phyloP scores from a whole-genome alignment of 2,797 vertebrate species.

The Eleutherodactylus coqui region DNA sequence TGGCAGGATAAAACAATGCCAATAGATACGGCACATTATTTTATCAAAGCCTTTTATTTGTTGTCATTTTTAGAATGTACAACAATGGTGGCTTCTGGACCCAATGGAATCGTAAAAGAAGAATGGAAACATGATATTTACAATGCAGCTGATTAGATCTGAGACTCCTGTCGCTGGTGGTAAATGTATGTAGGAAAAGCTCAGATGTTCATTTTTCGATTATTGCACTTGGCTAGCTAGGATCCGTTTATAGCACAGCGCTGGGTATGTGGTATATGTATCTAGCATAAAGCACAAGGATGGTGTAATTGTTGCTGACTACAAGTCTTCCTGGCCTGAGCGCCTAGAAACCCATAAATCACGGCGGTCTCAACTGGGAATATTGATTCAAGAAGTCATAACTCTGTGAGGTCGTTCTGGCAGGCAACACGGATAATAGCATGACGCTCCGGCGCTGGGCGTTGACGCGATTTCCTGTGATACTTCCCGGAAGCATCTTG shows the following conservation, averaged over 20 bases:
- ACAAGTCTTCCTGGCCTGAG: not conserved
- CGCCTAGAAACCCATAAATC: not conserved
- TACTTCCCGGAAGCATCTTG: too few relatives aligned
- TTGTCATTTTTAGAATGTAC: not conserved
- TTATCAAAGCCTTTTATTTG: conserved; percentile 16
- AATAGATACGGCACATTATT: not conserved
- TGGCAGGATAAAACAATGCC: not conserved
- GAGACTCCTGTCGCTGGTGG: not conserved
- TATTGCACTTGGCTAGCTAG: not conserved
- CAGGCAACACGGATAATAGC: too few relatives aligned
- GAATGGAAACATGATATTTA: not conserved
- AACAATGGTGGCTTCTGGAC: not conserved
- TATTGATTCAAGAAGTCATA: not conserved
- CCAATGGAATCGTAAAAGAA: not conserved
- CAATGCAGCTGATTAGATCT: not conserved
- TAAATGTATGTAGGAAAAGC: not conserved
- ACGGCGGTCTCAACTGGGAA: not conserved
- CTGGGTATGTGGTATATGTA: not conserved
- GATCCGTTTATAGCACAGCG: not conserved
- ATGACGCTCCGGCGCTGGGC: too few relatives aligned
- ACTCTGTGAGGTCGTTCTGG: not conserved
- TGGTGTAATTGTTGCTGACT: not conserved
- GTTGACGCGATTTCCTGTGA: too few relatives aligned
- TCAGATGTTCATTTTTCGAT: not conserved
- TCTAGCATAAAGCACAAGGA: not conserved